Percentiles rank a stretch among this genome's conserved stretches.
phyloP scores from a whole-genome alignment of 2,113 vertebrate species.

The Gasterosteus nipponicus region DNA sequence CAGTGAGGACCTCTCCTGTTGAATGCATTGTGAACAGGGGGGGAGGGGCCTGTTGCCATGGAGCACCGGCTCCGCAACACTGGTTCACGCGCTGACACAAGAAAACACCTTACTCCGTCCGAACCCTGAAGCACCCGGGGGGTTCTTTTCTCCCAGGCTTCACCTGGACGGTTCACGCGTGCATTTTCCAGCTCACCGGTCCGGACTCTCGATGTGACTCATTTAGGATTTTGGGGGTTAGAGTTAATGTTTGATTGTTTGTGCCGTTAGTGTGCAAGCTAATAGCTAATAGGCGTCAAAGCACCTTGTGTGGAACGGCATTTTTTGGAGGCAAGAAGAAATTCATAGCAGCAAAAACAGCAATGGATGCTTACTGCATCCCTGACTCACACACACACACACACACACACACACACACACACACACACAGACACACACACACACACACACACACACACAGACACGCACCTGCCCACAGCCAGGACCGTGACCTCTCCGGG shows the following conservation, averaged over 20 bases:
- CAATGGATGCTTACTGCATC: background rate
- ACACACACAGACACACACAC: slow-evolving; percentile 49
- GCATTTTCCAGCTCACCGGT: slow-evolving; percentile 30
- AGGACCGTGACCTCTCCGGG: slow-evolving; percentile 91
- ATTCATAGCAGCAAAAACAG: background rate
- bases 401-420: slow-evolving; percentile 72
- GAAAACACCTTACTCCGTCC: no score
- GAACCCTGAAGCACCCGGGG: no score
- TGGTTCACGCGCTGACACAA: no score
- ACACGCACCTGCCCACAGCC: slow-evolving; percentile 90
- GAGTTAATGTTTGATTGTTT: slow-evolving; percentile 46
- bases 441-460: slow-evolving; percentile 44
- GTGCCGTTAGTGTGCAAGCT: background rate
- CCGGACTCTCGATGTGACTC: slow-evolving; percentile 27
- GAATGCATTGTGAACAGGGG: no score
- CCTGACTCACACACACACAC: slow-evolving; percentile 43
- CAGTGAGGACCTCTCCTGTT: no score
- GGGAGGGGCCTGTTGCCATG: no score
- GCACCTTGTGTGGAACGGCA: background rate
- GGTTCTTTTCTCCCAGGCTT: slow-evolving; percentile 26
- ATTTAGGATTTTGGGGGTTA: background rate
- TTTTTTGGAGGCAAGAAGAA: background rate
- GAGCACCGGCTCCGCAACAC: no score
- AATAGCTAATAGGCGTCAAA: slow-evolving; percentile 1
- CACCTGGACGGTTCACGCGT: background rate